Evolutionary conservation across 2,113 vertebrate genomes (phyloP), one percentile per base, ranked within the genome.

Genomic region (Labeo rohita): DNA sequence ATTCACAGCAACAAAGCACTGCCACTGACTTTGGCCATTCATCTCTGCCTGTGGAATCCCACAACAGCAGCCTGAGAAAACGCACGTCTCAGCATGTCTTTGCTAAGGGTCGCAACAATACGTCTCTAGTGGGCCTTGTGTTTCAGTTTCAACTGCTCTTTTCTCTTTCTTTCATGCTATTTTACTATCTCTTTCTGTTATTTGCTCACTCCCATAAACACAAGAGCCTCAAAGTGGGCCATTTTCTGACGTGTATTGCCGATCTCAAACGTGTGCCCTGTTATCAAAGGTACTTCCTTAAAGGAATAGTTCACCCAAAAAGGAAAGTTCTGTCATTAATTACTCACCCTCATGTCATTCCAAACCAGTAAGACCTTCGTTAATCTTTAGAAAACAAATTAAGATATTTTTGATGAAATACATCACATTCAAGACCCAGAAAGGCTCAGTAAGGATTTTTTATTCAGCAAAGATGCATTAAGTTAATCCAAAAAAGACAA

Each of bases 1-100:
- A 49, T 79, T 87, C 77, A 83, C 76, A 54, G 81, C 65, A 83
- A 80, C 77, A 86, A 59, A 86, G 63, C 79, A 54, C 79, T 9
- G 50, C 21, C 56, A 13, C 85, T 73, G 75, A 84, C 72, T 84
- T 70, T 80, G 9, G 76, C 84, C 75, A 89, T 89, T 89, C 54
- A 78, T 89, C 86, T 87, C 79, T 73, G 72, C 63, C 72, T 83
- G 21, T 59, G 87, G 50, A 83, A 45, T 75, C 82, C 34, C 45
- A 75, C 36, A 13, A 49, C 28, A 61, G 47, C 50, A 76, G 76
- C 68, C 83, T 10, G 21, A 79, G 59, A 76, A 87, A 85, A 49
- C 83, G 86, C 75, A 66, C 39, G 56, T 82, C 66, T 87, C 80
- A 87, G 84, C 86, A 83, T 43, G 82, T 84, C 68, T 84, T 36